A percentile compares a stretch with the other conserved stretches of the same genome.
Evolutionary conservation across 2,888 invertebrate species (phyloP).

Genomic region (Thelaira solivaga): DNA sequence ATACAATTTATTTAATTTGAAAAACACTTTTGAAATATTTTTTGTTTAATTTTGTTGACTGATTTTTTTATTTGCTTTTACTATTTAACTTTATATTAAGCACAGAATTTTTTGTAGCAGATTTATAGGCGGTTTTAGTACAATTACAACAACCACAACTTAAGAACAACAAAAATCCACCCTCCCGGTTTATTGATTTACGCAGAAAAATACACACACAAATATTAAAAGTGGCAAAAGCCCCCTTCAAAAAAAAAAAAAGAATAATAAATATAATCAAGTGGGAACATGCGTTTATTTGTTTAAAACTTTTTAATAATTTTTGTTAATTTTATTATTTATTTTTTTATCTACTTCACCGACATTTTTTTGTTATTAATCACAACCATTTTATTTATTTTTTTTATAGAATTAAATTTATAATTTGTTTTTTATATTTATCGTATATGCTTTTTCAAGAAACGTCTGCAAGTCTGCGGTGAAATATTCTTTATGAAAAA

Average conservation of each 20-base stretch:
- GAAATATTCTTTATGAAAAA: slow-evolving; percentile 64
- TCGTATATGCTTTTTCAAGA: slow-evolving; percentile 16
- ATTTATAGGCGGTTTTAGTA: slow-evolving; percentile 44
- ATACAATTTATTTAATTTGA: not conserved
- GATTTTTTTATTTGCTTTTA: not conserved
- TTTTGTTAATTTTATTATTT: not conserved
- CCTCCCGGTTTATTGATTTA: slow-evolving; percentile 64
- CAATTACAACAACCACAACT: not conserved
- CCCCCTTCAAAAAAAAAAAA: too few species aligned
- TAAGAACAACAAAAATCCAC: slow-evolving; percentile 46
- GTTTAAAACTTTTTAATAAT: not conserved
- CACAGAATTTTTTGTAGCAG: not conserved
- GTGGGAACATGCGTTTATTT: not conserved
- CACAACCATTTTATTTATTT: slow-evolving; percentile 50
- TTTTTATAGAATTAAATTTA: slow-evolving; percentile 14
- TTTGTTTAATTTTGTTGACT: not conserved
- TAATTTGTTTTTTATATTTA: slow-evolving; percentile 25
- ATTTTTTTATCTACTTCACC: not conserved
- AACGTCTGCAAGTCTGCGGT: slow-evolving; percentile 65
- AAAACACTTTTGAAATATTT: too few species aligned
- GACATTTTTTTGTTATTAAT: slow-evolving; percentile 14
- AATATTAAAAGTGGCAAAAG: slow-evolving; percentile 29
- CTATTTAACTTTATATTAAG: not conserved
- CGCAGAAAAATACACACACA: slow-evolving; percentile 59
- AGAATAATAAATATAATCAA: slow-evolving; percentile 7